Conservation (phyloP, 2,113 vertebrate species). For the Cairina moschata region DNA sequence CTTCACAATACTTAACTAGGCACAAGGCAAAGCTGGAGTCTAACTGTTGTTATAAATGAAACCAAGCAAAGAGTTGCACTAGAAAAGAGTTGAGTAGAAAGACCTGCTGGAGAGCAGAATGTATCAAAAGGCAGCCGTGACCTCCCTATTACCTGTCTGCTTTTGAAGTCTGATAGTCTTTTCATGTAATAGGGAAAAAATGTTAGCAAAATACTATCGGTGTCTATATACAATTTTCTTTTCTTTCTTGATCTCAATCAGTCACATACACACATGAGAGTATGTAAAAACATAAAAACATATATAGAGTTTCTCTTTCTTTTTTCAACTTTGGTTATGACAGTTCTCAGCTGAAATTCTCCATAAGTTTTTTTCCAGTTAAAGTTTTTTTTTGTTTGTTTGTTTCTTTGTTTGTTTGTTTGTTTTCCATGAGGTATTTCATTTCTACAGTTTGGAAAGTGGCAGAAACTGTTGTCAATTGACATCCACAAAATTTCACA, state of each 20-base stretch:
- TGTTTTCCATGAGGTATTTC: not conserved
- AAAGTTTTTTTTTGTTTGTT: not conserved
- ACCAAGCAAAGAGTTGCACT: not conserved
- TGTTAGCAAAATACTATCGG: not conserved
- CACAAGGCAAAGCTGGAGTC: not conserved
- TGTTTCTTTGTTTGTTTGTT: no score
- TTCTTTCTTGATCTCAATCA: not conserved
- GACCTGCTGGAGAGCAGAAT: not conserved
- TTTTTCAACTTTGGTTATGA: not conserved
- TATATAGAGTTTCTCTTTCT: not conserved
- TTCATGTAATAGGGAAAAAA: not conserved
- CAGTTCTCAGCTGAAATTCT: not conserved
- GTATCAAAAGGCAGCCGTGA: not conserved
- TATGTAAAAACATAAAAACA: no score
- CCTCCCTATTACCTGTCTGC: not conserved
- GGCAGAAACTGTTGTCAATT: not conserved
- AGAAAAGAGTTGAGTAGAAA: not conserved
- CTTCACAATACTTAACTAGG: not conserved
- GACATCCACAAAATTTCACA: not conserved
- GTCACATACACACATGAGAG: not conserved
- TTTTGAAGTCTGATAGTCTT: conserved; percentile 18
- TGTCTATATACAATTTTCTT: not conserved
- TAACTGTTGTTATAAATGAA: not conserved
- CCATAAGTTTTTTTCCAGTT: not conserved
- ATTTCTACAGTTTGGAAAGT: not conserved